A percentile compares a stretch with the other conserved stretches of the same genome.
These are phyloP conservation scores for Tragelaphus eurycerus DNA, from an alignment of 2,797 vertebrate genomes.

Conservation along the genomic window DNA sequence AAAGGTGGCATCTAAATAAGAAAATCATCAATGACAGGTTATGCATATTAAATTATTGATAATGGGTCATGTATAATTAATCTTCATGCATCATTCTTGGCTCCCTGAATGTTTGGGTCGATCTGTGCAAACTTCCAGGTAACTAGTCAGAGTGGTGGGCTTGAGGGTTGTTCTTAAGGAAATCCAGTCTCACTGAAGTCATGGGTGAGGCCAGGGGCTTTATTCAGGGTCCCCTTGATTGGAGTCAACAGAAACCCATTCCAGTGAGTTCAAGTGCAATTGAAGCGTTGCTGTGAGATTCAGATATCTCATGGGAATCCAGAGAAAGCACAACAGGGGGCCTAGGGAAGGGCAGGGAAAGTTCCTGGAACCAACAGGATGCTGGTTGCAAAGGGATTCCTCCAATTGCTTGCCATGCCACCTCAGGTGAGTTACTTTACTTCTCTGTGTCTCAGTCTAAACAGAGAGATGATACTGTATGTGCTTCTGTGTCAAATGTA, in stretches of 20 bases:
- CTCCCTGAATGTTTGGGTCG: background rate
- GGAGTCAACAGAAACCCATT: background rate
- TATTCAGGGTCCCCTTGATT: background rate
- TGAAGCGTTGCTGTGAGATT: background rate
- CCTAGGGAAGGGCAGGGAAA: background rate
- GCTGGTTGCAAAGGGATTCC: background rate
- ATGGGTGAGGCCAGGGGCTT: background rate
- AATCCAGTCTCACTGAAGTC: background rate
- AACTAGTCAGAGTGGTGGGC: background rate
- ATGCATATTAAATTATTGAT: background rate
- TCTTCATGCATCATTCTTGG: background rate
- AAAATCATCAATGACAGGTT: background rate
- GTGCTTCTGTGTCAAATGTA: background rate
- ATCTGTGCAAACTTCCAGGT: background rate
- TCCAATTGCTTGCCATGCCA: background rate
- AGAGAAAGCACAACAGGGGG: background rate
- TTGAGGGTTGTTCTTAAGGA: background rate
- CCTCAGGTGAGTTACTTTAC: background rate
- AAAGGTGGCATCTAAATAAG: background rate
- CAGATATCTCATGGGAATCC: background rate
- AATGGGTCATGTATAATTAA: background rate
- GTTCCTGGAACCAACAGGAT: no score
- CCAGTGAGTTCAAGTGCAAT: background rate
- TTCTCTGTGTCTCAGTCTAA: background rate
- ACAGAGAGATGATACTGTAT: background rate